phyloP scores from a whole-genome alignment of 1,140 invertebrate species.

The Drosophila hydei region DNA sequence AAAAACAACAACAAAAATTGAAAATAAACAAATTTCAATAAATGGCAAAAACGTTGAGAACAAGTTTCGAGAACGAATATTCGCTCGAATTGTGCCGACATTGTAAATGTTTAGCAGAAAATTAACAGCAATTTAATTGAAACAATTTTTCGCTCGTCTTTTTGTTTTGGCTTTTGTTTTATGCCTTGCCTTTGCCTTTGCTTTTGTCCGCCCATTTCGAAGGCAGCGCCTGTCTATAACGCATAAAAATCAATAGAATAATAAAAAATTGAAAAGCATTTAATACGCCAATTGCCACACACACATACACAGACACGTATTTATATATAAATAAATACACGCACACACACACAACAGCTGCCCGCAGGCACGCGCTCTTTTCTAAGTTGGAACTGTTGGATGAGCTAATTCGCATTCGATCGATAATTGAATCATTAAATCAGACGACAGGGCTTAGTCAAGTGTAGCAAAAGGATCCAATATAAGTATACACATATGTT shows the following conservation, averaged over 20 bases:
- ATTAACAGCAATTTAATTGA: constrained; percentile 77
- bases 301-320: constrained; percentile 3
- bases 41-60: constrained; percentile 58
- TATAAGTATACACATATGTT: neutral
- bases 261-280: constrained; percentile 76
- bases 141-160: constrained; percentile 41
- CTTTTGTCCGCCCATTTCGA: constrained; percentile 9
- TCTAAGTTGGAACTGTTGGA: constrained; percentile 12
- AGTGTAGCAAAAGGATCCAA: neutral
- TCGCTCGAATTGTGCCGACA: constrained; percentile 41
- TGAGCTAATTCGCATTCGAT: constrained; percentile 37
- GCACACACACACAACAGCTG: constrained; percentile 17
- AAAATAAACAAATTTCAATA: constrained; percentile 43
- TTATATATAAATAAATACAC: neutral
- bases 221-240: constrained; percentile 32
- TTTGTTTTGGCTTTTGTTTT: constrained; percentile 21
- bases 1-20: constrained; percentile 10
- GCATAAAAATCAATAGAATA: constrained; percentile 71
- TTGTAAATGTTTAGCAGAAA: constrained; percentile 77
- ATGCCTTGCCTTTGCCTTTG: constrained; percentile 25
- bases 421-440: constrained; percentile 42
- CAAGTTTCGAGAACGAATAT: constrained; percentile 53
- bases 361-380: constrained; percentile 10
- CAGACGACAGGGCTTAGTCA: neutral
- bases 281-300: constrained; percentile 50